Evolutionary conservation across 2,888 invertebrate genomes (phyloP).

Genomic region (Melikaiella ostensackeni): DNA sequence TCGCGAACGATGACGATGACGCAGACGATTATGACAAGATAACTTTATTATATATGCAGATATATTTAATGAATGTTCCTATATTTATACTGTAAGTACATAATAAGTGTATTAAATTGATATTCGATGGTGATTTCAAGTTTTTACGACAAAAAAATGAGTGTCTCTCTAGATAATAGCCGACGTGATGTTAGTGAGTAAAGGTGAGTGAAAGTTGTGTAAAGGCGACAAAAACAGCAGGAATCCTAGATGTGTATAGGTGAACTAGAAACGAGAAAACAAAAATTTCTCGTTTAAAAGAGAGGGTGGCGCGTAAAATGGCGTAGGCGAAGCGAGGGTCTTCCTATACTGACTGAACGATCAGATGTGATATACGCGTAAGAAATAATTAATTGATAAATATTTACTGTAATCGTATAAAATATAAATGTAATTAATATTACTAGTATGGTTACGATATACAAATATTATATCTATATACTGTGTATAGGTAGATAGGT

Average conservation of each 20-base stretch:
- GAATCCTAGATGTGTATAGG: constrained; percentile 30
- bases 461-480: constrained; percentile 69
- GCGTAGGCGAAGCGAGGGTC: constrained; percentile 74
- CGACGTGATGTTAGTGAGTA: constrained; percentile 42
- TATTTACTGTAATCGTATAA: constrained; percentile 71
- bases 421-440: constrained; percentile 65
- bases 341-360: constrained; percentile 78
- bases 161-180: constrained; percentile 67
- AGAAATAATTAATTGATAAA: constrained; percentile 72
- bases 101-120: constrained; percentile 74
- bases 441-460: constrained; percentile 63
- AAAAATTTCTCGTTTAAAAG: constrained; percentile 38
- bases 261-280: constrained; percentile 13
- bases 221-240: constrained; percentile 41
- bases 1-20: constrained; percentile 7
- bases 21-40: constrained; percentile 55
- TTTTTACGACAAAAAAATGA: constrained; percentile 72
- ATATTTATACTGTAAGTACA: constrained; percentile 76
- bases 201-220: constrained; percentile 42
- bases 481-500: constrained; percentile 73
- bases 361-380: constrained; percentile 77
- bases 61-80: constrained; percentile 78
- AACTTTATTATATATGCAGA: constrained; percentile 70
- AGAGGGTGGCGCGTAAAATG: constrained; percentile 54
- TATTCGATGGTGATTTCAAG: constrained; percentile 76